phyloP scores from a whole-genome alignment of 1,140 invertebrate genomes.

The Dermatophagoides farinae region DNA sequence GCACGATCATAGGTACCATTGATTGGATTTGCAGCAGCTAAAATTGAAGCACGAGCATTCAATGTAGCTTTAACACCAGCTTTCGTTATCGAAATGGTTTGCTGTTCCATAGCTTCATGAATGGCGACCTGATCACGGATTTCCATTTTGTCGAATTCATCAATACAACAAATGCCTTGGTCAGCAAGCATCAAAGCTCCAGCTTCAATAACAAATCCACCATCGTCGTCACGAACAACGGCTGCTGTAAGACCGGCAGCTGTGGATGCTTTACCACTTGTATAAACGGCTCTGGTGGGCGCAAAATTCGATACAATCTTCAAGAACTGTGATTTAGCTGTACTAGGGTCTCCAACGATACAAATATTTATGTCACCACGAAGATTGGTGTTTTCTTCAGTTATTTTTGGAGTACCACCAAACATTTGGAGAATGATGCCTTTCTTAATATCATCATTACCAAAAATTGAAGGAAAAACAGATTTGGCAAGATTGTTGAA shows the following conservation, averaged over 20 bases:
- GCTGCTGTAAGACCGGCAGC: constrained; percentile 95
- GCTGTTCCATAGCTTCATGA: constrained; percentile 99
- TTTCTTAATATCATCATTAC: constrained; percentile 91
- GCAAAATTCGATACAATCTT: constrained; percentile 84
- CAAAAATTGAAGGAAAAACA: constrained; percentile 91
- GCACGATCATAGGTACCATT: constrained; percentile 82
- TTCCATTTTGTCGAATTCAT: constrained; percentile 99
- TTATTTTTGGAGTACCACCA: constrained; percentile 90
- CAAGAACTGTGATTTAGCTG: constrained; percentile 90
- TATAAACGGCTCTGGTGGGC: constrained; percentile 76
- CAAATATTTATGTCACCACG: constrained; percentile 95
- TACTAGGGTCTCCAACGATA: constrained; percentile 95
- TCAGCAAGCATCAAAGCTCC: constrained; percentile 97
- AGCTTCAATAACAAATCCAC: constrained; percentile 97
- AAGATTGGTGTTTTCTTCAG: constrained; percentile 56
- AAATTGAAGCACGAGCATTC: constrained; percentile 89
- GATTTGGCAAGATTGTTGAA: constrained; percentile 77
- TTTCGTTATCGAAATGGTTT: constrained; percentile 96
- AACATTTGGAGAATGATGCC: constrained; percentile 89
- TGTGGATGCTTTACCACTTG: constrained; percentile 90
- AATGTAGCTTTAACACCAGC: constrained; percentile 88
- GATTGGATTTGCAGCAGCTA: constrained; percentile 94
- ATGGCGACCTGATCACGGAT: constrained; percentile 90
- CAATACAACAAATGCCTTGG: constrained; percentile 89
- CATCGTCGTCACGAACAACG: constrained; percentile 89